A percentile compares a stretch with the other conserved stretches of the same genome.
phyloP scores from a whole-genome alignment of 2,113 vertebrate genomes.

The Daphoenositta chrysoptera region DNA sequence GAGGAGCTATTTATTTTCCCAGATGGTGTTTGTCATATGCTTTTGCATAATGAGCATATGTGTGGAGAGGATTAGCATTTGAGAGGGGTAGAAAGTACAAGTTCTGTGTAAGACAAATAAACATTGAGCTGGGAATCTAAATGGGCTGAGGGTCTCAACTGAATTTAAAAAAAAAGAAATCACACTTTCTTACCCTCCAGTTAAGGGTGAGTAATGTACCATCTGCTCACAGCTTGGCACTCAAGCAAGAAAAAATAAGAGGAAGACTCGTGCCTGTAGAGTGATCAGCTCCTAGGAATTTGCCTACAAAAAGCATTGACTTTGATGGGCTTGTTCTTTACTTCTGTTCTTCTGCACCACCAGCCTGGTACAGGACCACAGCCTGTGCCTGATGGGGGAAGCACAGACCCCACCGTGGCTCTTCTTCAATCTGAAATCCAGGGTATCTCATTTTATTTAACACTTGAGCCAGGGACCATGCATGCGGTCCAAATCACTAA shows the following conservation, averaged over 20 bases:
- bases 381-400: neutral
- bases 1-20: slow-evolving; percentile 60
- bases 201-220: slow-evolving; percentile 62
- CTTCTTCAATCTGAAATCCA: neutral
- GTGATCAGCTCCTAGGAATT: neutral
- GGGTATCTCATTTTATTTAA: neutral
- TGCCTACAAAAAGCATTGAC: neutral
- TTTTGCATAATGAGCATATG: slow-evolving; percentile 67
- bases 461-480: neutral
- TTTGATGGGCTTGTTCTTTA: neutral
- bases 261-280: neutral
- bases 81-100: slow-evolving; percentile 49
- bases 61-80: slow-evolving; percentile 58
- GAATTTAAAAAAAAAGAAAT: neutral
- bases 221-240: slow-evolving; percentile 58
- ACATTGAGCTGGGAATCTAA: slow-evolving; percentile 38
- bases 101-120: slow-evolving; percentile 56
- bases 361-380: no score
- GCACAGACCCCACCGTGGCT: fast-evolving
- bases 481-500: neutral
- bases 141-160: slow-evolving; percentile 43
- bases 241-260: neutral
- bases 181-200: slow-evolving; percentile 60
- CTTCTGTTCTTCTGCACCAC: neutral
- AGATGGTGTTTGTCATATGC: slow-evolving; percentile 69